A percentile compares a stretch with the other conserved stretches of the same genome.
Conservation (phyloP, 2,888 invertebrate species). For the Euphydryas editha region DNA sequence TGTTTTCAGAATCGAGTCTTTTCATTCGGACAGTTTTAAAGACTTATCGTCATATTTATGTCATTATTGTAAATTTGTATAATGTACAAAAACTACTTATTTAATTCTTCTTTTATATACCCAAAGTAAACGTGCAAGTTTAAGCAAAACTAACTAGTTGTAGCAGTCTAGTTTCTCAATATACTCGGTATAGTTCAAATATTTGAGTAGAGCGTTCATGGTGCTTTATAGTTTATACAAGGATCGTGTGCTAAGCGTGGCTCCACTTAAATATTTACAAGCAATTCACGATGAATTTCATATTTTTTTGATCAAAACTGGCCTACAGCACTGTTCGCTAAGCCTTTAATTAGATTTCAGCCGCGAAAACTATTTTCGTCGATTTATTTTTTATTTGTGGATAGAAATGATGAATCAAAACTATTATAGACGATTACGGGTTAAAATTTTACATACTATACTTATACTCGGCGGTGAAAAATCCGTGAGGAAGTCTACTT, state of each 20-base stretch:
- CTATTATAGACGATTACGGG: too few species aligned
- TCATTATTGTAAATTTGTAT: not conserved
- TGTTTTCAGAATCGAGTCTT: too few species aligned
- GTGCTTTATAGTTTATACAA: not conserved
- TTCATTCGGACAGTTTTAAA: too few species aligned
- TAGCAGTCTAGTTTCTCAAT: slow-evolving; percentile 1
- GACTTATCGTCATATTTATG: too few species aligned
- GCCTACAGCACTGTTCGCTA: not conserved
- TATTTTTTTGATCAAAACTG: not conserved
- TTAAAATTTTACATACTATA: too few species aligned
- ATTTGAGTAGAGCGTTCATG: slow-evolving; percentile 3
- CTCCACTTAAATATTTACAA: slow-evolving; percentile 6
- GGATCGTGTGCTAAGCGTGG: not conserved
- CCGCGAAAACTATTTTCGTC: not conserved
- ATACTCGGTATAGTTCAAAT: slow-evolving; percentile 5
- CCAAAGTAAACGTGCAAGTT: not conserved
- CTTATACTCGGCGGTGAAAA: too few species aligned
- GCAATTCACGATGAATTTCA: not conserved
- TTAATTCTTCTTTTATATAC: not conserved
- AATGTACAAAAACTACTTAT: not conserved
- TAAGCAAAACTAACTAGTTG: not conserved
- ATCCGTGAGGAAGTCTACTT: too few species aligned
- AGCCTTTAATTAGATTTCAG: too few species aligned
- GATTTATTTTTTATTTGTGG: not conserved
- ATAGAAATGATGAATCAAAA: not conserved